Base-by-base conservation (phyloP, 1,140 invertebrate genomes). In the Archivesica marissinica region DNA sequence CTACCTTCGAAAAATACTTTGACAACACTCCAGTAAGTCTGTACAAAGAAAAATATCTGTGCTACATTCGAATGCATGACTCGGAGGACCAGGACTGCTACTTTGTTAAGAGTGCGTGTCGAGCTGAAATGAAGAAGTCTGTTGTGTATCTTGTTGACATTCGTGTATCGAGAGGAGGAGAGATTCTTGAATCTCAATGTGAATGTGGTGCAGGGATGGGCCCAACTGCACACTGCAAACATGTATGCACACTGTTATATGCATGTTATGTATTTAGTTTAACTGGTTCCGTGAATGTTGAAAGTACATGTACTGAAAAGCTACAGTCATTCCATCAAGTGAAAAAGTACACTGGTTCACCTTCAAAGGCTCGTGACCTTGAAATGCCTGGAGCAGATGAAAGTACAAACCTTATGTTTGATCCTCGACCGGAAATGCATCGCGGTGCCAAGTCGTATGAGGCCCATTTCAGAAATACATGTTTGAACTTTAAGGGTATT, bases 191-290 rank as follows among this genome's bases (percentile, higher is more conserved):
- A 50, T 13, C 44, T 17, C 66, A 82, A 47, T 86, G 77, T 84
- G 79, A 84, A 50, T 89, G 82, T 84, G 84, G 59, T 17, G 83
- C 79, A 47, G 86, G 86, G 17, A 80, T 85, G 66, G 82, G 82
- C 11, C 78, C 82, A 25, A 30, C 64, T 76, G 82, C 86, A 56
- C 88, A 89, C 74, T 87, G 86, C 54, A 87, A 89, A 74, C 88
- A 87, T 87, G 86, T 89, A 39, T 61, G 38, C 39, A 25, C 56
- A 56, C 59, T 83, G 7, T 56, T 89, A 0, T 87, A 50, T 85
- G 86, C 68, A 44, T 75, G 85, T 17, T 28, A 23, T 30, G 25
- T 35, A 54, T 84, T 81, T 82, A 17, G n/a, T n/a, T n/a, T n/a
- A 13, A 44, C 35, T 35, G 66, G 78, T 52, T 11, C 39, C 59